Evolutionary conservation across 2,888 invertebrate species (phyloP), one percentile per base, ranked within the genome.

Genomic region (Tholera decimalis): DNA sequence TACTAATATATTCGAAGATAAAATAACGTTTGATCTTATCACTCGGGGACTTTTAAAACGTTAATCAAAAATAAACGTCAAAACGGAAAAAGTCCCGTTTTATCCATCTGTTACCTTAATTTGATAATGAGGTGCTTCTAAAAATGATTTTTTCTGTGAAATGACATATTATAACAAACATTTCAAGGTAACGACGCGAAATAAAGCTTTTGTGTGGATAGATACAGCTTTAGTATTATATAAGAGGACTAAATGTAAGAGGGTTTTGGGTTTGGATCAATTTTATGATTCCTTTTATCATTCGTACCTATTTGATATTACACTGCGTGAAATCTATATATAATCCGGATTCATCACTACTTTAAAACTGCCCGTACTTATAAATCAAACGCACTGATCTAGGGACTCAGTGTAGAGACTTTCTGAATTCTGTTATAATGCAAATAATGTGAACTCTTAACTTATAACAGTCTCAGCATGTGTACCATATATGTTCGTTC

Each of bases 401-500:
- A 39, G 26, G 2, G 9, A 22, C 22, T 18, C 8, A 51, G 46
- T 55, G 49, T 35, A 54, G 18, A 62, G 55, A 46, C 55, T 46
- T 41, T 54, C 2, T 15, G 37, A 28, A 57, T 46, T 56, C 33
- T 7, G 11, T 53, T 73, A 35, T 33, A 30, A 26, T 53, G 53
- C 46, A 11, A 65, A 57, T 65, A 60, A 57, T 49, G n/a, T 49
- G 22, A 49, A 54, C 53, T 53, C 53, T 65, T 59, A 63, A 49
- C 58, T 56, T 49, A 58, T 33, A 24, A 33, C 9, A 26, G 9
- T 20, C 18, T 63, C 28, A 54, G 11, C 50, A 24, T 33, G 54
- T 49, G n/a, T n/a, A 39, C 15, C 43, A 22, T n/a, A n/a, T n/a
- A n/a, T 4, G 5, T 15, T 30, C 20, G 15, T 68, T 41, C 26